These are phyloP conservation scores for Pitta sordida DNA, from an alignment of 2,113 vertebrate species.

Conservation along the genomic window DNA sequence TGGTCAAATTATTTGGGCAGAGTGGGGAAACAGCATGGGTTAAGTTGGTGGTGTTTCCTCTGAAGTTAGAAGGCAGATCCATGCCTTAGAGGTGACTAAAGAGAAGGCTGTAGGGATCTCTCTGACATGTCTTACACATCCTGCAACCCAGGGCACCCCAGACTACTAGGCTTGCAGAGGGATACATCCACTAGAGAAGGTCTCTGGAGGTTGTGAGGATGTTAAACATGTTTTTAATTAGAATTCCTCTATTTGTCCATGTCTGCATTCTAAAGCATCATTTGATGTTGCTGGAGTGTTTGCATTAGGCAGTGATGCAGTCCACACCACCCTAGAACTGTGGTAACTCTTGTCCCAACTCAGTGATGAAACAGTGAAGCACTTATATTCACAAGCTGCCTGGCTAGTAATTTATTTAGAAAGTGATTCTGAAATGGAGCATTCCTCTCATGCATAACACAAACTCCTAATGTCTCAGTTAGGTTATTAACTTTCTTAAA, in stretches of 20 bases:
- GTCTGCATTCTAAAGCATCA: background rate
- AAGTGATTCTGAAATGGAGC: background rate
- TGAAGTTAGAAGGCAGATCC: background rate
- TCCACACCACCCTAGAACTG: background rate
- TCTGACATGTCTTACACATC: background rate
- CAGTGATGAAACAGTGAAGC: background rate
- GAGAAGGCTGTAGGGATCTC: accelerated
- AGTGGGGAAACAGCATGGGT: background rate
- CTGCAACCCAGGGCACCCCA: background rate
- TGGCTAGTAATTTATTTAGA: background rate
- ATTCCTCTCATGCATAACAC: background rate
- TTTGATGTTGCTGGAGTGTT: background rate
- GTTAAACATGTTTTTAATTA: background rate
- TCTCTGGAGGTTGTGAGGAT: background rate
- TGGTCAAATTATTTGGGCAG: background rate
- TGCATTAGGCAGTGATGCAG: background rate
- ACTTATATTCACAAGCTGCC: background rate
- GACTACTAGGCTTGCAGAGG: background rate
- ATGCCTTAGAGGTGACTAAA: background rate
- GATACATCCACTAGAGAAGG: background rate
- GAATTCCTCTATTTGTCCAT: background rate
- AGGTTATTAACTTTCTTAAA: background rate
- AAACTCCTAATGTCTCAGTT: background rate
- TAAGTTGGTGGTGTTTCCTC: background rate
- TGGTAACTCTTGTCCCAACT: background rate